Base-by-base conservation (phyloP, 2,888 invertebrate genomes). In the Loripinus fragilis region DNA sequence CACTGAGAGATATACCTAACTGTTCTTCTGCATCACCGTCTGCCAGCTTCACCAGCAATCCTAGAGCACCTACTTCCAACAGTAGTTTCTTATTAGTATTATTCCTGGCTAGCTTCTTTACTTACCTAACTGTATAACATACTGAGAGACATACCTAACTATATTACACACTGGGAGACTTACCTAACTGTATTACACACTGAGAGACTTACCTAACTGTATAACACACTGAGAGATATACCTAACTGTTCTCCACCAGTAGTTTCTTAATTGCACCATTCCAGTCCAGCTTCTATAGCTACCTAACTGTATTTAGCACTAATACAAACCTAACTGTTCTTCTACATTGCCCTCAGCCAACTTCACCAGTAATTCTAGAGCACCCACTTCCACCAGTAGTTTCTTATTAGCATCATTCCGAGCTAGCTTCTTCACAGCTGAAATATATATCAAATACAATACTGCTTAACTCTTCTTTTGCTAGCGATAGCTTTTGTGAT, bases 361-460 rank as follows among this genome's bases (percentile, higher is more conserved):
- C 12, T 81, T 48, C 12, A 80, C 76, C 20, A 89, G 76, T 7
- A 85, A n/a, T 7, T 86, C 83, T 1, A 87, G 38, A 12, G 81
- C 81, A 23, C 88, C 88, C 42, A 82, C 55, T 12, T 85, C 74
- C n/a, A 86, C 85, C 30, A 89, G 50, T 10, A 85, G 42, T 50
- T 81, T 82, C 67, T 88, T 89, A 74, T 89, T 89, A 28, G 78
- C 77, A 70, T 89, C 89, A 80, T 87, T 88, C 28, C 84, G 73
- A 0, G 89, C 87, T 20, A 88, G 77, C 33, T 76, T 80, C 42
- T 82, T 69, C 5, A 38, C 38, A 38, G 38, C 38, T 38, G 38
- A 38, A 38, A 38, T 38, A 38, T 8, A 38, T 38, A 38, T 5
- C 38, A 38, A 38, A n/a, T n/a, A n/a, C n/a, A n/a, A n/a, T n/a